Conservation (phyloP, 2,113 vertebrate species). For the Pungitius pungitius region DNA sequence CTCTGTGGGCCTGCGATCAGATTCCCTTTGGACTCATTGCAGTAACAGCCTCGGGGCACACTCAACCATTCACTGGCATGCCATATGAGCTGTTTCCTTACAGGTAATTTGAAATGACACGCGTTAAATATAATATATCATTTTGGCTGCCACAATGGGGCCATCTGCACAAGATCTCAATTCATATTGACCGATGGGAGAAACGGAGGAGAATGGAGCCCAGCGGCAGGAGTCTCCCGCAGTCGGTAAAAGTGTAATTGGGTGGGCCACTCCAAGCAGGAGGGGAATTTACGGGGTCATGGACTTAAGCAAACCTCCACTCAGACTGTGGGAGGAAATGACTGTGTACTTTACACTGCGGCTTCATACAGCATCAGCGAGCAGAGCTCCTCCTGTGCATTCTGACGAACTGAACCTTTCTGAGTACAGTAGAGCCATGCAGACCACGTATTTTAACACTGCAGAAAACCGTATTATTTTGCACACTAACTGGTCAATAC, state of each 20-base stretch:
- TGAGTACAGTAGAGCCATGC: slow-evolving; percentile 24
- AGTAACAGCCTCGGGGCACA: slow-evolving; percentile 47
- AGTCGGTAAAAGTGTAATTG: slow-evolving; percentile 64
- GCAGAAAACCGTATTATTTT: neutral
- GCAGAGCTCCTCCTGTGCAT: slow-evolving; percentile 45
- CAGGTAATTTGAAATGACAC: slow-evolving; percentile 70
- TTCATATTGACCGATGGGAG: slow-evolving; percentile 63
- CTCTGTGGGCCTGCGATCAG: slow-evolving; percentile 26
- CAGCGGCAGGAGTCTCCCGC: slow-evolving; percentile 44
- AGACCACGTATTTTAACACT: slow-evolving; percentile 22
- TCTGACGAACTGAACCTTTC: slow-evolving; percentile 37
- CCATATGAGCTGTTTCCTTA: slow-evolving; percentile 45
- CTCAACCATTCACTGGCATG: slow-evolving; percentile 52
- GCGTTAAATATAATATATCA: slow-evolving; percentile 62
- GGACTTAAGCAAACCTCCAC: slow-evolving; percentile 52
- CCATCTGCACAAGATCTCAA: slow-evolving; percentile 54
- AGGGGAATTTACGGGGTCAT: slow-evolving; percentile 60
- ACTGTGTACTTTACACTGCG: slow-evolving; percentile 50
- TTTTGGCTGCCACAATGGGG: slow-evolving; percentile 62
- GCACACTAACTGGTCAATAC: neutral
- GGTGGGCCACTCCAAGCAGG: slow-evolving; percentile 34
- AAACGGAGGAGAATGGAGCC: slow-evolving; percentile 57
- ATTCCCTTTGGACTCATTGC: slow-evolving; percentile 40
- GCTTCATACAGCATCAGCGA: slow-evolving; percentile 48
- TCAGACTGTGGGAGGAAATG: slow-evolving; percentile 56